Evolutionary conservation across 2,797 vertebrate species (phyloP).

Genomic region (Odontamblyopus rebecca): DNA sequence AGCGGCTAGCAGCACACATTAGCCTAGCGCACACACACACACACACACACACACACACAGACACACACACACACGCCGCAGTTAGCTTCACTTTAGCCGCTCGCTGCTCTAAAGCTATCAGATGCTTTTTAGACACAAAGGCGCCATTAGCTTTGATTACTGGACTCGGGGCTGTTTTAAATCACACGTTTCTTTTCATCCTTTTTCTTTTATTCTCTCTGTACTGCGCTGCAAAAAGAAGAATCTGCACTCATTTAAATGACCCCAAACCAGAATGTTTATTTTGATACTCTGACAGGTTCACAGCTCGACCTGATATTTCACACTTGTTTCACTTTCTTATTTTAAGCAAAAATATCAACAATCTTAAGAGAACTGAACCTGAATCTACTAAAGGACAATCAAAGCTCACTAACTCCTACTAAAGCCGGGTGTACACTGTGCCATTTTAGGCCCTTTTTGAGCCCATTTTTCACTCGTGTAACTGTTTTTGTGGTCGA

Average conservation of each 20-base stretch:
- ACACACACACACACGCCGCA: conserved; percentile 39
- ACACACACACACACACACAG: conserved; percentile 11
- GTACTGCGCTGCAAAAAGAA: conserved; percentile 64
- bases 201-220: conserved; percentile 35
- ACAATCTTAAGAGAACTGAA: too few relatives aligned
- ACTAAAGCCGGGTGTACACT: too few relatives aligned
- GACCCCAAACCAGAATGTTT: neutral
- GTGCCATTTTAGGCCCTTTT: too few relatives aligned
- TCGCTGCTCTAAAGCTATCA: conserved; percentile 61
- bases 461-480: too few relatives aligned
- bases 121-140: conserved; percentile 72
- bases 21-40: conserved; percentile 7
- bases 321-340: too few relatives aligned
- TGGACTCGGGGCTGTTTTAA: conserved; percentile 54
- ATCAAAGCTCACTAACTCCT: too few relatives aligned
- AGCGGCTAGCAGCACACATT: conserved; percentile 39
- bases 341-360: too few relatives aligned
- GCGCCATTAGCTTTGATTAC: conserved; percentile 78
- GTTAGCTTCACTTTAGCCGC: conserved; percentile 17
- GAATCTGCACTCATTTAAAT: neutral
- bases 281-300: neutral
- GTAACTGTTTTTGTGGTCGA: too few relatives aligned
- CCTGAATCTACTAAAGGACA: too few relatives aligned
- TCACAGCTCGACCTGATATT: too few relatives aligned
- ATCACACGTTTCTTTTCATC: conserved; percentile 34